Evolutionary conservation across 2,113 vertebrate species (phyloP), one percentile per base, ranked within the genome.

Genomic region (Apeltes quadracus): DNA sequence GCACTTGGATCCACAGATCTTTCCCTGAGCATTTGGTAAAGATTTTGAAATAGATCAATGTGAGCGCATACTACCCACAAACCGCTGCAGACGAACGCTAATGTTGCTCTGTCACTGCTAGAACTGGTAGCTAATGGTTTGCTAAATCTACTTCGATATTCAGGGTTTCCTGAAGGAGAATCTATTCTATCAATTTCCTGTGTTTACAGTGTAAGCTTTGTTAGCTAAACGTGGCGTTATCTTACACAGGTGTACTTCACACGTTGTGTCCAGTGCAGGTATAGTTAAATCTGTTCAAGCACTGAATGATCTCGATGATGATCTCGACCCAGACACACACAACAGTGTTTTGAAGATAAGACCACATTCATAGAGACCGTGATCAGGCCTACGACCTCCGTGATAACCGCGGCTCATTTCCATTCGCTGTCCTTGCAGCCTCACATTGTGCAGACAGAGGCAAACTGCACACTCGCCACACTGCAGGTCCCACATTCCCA

Each of bases 391-490:
- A 50, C 32, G 56, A 87, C 87, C 87, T 84, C 75, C 11, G 32
- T 9, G 75, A 81, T 83, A 86, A 87, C 72, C 18, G 12, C 73
- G 41, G 82, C 75, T 85, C 82, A 84, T 86, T 86, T 89, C 81
- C 77, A 86, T 87, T 78, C 20, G 16, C 66, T 12, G 83, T 72
- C 83, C 79, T 89, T 81, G 79, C 75, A 81, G 76, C 71, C 46
- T 44, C 72, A 51, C 29, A 16, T 69, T 39, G 46, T 50, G 44
- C 75, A 81, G 76, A 89, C 67, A 77, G 69, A 78, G 63, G 66
- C 66, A 12, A 48, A 71, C 67, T 64, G 58, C 54, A 59, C 29
- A 76, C 64, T 81, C 78, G 76, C 67, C 50, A 39, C 53, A 75
- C 76, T 70, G 78, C 76, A 69, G 76, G 72, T 75, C 78, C 74